A percentile compares a stretch with the other conserved stretches of the same genome.
Conservation (phyloP, 2,888 invertebrate species). For the Apotomis turbidana region DNA sequence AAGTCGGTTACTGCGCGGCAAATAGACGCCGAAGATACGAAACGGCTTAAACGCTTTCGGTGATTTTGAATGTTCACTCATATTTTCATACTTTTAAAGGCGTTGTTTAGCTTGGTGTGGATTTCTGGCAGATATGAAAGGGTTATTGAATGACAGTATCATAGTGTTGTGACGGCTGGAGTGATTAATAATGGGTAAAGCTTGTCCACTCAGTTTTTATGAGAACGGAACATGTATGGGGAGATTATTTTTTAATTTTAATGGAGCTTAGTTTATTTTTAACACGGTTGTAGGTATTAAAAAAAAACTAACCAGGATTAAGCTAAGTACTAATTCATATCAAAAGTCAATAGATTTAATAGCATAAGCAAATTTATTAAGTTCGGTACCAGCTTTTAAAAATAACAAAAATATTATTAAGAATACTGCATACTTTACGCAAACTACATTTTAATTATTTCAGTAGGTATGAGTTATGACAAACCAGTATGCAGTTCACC, state of each 20-base stretch:
- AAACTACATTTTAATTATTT: too few species aligned
- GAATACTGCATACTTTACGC: too few species aligned
- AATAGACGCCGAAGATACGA: slow-evolving; percentile 43
- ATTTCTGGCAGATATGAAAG: slow-evolving; percentile 58
- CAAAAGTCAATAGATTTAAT: too few species aligned
- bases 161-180: slow-evolving; percentile 80
- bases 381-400: too few species aligned
- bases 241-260: slow-evolving; percentile 41
- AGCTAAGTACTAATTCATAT: too few species aligned
- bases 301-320: background rate
- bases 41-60: slow-evolving; percentile 47
- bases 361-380: too few species aligned
- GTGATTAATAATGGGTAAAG: slow-evolving; percentile 81
- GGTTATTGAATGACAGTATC: slow-evolving; percentile 80
- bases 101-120: slow-evolving; percentile 42
- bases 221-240: slow-evolving; percentile 71
- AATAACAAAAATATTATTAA: too few species aligned
- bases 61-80: slow-evolving; percentile 39
- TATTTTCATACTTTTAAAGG: rapidly evolving
- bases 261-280: slow-evolving; percentile 43
- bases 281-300: background rate
- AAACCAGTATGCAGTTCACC: too few species aligned
- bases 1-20: slow-evolving; percentile 44
- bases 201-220: slow-evolving; percentile 69
- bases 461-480: too few species aligned